Evolutionary conservation across 2,797 vertebrate species (phyloP).

Genomic region (Eulemur coronatus): DNA sequence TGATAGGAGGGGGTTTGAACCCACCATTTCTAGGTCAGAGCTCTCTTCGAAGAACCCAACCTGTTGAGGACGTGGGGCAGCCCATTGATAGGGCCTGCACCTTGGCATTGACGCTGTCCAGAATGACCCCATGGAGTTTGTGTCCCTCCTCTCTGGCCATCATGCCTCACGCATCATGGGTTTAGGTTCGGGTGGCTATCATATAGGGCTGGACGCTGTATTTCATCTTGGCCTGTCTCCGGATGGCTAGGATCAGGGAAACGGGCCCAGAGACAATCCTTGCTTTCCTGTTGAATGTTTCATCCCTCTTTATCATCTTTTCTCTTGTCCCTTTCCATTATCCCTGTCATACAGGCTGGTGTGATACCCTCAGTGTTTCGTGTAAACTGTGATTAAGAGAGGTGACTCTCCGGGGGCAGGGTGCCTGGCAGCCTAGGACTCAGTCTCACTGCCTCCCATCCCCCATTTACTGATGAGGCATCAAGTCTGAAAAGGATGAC

Average conservation of each 20-base stretch:
- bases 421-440: background rate
- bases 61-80: accelerated
- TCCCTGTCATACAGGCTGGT: background rate
- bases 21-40: background rate
- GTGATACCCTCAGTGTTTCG: background rate
- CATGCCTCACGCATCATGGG: background rate
- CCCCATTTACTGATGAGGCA: background rate
- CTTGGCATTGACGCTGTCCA: background rate
- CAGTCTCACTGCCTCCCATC: background rate
- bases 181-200: background rate
- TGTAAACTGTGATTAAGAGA: background rate
- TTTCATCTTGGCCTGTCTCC: background rate
- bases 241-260: background rate
- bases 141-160: background rate
- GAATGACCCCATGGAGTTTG: accelerated
- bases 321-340: background rate
- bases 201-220: too few species aligned
- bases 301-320: background rate
- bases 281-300: background rate
- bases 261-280: background rate
- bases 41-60: background rate
- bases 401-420: background rate
- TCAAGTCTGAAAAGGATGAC: background rate
- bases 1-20: background rate
- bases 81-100: accelerated